Base-by-base conservation (phyloP, 2,888 invertebrate genomes). In the Drosophila trichaetosa region DNA sequence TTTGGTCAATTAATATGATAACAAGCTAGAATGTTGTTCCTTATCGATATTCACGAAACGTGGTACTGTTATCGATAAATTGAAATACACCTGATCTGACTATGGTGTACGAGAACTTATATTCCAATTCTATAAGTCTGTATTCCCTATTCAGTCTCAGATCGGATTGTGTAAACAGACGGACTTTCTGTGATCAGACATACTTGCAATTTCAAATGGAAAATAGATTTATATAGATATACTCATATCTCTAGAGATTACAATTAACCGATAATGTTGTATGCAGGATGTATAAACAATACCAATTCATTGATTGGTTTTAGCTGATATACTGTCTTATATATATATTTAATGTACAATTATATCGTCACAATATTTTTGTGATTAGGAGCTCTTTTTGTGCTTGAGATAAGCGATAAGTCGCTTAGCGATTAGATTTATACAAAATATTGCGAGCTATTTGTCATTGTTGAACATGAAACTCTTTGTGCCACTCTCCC, bases 341-440 rank as follows among this genome's bases (percentile, higher is more conserved):
- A 11, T 10, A 11, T 40, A 40, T n/a, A n/a, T n/a, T 13, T 11
- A 21, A n/a, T 21, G 11, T 21, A 5, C 11, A 11, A 42, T 42
- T n/a, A 40, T 42, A 11, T 42, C 42, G 21, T 21, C 42, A 21
- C 2, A 11, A 21, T 21, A 11, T 21, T 21, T 42, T 21, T 21
- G 1, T 42, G 42, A 42, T 21, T 42, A 53, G 10, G 16, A 34
- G 34, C 24, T 24, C 16, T 13, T 18, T 27, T 36, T 24, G 34
- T 53, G 33, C 16, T 33, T 52, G 42, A 11, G 42, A 40, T 40
- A 40, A 40, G 40, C 42, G 21, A 49, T 49, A 49, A 49, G 27
- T 18, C 27, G 5, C 27, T 27, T 3, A 4, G 5, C 49, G 16
- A 27, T 27, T 27, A 27, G 10, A 27, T 4, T 27, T 38, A 6